Conservation (phyloP, 2,888 invertebrate genomes). For the Julus scandinavius region DNA sequence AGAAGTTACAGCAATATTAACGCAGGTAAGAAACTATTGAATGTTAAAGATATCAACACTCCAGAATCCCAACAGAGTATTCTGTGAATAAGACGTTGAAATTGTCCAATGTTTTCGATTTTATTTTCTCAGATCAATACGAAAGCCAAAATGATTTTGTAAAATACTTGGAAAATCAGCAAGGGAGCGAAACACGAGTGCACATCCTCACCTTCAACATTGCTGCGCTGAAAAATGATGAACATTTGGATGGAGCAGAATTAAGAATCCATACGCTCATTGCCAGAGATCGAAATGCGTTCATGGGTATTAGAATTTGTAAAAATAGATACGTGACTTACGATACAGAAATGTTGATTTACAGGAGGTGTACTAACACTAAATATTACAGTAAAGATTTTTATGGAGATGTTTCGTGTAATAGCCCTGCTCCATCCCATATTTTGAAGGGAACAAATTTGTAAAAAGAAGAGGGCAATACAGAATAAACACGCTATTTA, state of each 20-base stretch:
- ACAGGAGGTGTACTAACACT: too few relatives aligned
- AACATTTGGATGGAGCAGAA: constrained; percentile 56
- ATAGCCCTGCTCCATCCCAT: too few relatives aligned
- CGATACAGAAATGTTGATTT: too few relatives aligned
- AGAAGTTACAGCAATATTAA: constrained; percentile 56
- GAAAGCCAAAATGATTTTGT: constrained; percentile 51
- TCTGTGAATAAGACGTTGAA: not conserved
- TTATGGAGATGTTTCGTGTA: too few relatives aligned
- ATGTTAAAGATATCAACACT: not conserved
- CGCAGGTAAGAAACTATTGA: constrained; percentile 50
- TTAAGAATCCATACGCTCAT: constrained; percentile 57
- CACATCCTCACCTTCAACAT: constrained; percentile 57
- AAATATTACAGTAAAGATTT: too few relatives aligned
- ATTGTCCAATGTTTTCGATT: constrained; percentile 37
- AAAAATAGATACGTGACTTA: not conserved
- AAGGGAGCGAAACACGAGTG: constrained; percentile 55
- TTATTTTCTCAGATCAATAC: constrained; percentile 48
- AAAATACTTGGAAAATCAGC: constrained; percentile 47
- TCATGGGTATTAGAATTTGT: constrained; percentile 50
- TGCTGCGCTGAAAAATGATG: constrained; percentile 51
- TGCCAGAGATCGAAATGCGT: constrained; percentile 56
- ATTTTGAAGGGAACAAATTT: too few relatives aligned
- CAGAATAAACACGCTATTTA: too few relatives aligned
- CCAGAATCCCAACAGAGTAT: not conserved
- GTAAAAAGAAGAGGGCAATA: too few relatives aligned